Conservation (phyloP, 2,113 vertebrate genomes). For the Pagrus major region DNA sequence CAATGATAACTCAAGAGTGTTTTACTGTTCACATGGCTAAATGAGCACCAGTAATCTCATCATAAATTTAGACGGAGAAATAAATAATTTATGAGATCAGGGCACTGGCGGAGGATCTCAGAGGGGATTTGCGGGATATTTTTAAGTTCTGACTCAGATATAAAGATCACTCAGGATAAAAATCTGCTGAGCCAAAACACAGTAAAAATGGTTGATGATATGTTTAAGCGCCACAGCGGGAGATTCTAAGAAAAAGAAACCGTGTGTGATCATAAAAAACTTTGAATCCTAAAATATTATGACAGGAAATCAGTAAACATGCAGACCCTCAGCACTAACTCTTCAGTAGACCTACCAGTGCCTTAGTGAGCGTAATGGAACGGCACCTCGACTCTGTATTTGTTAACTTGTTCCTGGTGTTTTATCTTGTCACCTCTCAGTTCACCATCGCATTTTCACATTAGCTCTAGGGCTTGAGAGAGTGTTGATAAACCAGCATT, state of each 20-base stretch:
- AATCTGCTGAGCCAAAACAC: slow-evolving; percentile 30
- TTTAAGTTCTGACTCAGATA: slow-evolving; percentile 40
- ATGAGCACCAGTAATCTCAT: slow-evolving; percentile 10
- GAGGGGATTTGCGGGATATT: slow-evolving; percentile 47
- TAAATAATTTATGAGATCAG: slow-evolving; percentile 23
- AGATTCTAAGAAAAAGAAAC: background rate
- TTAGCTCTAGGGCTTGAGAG: slow-evolving; percentile 33
- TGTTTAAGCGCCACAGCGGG: background rate
- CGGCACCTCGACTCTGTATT: slow-evolving; percentile 3
- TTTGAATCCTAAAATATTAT: slow-evolving; percentile 25
- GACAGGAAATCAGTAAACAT: slow-evolving; percentile 22
- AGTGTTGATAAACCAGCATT: slow-evolving; percentile 55
- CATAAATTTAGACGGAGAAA: slow-evolving; percentile 18
- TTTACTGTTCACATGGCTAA: slow-evolving; percentile 3
- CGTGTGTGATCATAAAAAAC: background rate
- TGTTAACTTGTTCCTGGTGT: slow-evolving; percentile 41
- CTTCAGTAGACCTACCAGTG: slow-evolving; percentile 25
- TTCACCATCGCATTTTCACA: slow-evolving; percentile 39
- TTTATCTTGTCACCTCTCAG: slow-evolving; percentile 39
- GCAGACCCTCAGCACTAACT: background rate
- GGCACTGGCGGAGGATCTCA: background rate
- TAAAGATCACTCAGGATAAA: slow-evolving; percentile 43
- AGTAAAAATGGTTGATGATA: slow-evolving; percentile 24
- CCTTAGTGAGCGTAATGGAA: slow-evolving; percentile 32
- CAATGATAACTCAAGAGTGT: slow-evolving; percentile 14